phyloP scores from a whole-genome alignment of 1,140 invertebrate genomes.

The Aphelinus atriplicis region DNA sequence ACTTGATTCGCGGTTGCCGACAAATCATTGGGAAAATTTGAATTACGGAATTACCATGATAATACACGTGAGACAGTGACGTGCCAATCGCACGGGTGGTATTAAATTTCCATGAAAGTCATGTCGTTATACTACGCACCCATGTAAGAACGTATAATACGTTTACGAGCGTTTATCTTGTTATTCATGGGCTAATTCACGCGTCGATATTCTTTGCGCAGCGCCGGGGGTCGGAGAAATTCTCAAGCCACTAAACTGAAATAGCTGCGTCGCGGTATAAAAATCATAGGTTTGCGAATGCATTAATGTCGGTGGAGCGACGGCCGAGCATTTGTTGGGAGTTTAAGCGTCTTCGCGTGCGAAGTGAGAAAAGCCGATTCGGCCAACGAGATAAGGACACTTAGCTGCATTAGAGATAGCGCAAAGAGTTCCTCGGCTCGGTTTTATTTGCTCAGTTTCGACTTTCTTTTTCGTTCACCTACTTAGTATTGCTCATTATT shows the following conservation, averaged over 20 bases:
- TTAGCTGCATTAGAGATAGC: not conserved
- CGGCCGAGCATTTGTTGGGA: not conserved
- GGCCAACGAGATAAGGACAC: conserved; percentile 6
- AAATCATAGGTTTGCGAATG: conserved; percentile 25
- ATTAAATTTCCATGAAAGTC: no score
- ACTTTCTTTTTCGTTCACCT: no score
- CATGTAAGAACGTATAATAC: no score
- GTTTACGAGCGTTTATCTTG: not conserved
- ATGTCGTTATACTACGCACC: no score
- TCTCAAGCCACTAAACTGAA: conserved; percentile 16
- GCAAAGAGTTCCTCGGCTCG: no score
- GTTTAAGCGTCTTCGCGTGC: conserved; percentile 10
- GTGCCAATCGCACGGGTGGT: no score
- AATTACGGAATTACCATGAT: no score
- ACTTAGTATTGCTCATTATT: no score
- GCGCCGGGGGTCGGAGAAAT: not conserved
- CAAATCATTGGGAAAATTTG: no score
- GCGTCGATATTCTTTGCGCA: conserved; percentile 15
- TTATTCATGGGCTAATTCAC: conserved; percentile 13
- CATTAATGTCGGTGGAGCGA: not conserved
- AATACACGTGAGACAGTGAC: no score
- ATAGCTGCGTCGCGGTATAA: conserved; percentile 6
- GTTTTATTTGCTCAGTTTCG: no score
- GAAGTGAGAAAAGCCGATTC: conserved; percentile 14
- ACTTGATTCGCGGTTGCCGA: no score